Evolutionary conservation across 2,797 vertebrate species (phyloP).

Genomic region (Brachymystax lenok): DNA sequence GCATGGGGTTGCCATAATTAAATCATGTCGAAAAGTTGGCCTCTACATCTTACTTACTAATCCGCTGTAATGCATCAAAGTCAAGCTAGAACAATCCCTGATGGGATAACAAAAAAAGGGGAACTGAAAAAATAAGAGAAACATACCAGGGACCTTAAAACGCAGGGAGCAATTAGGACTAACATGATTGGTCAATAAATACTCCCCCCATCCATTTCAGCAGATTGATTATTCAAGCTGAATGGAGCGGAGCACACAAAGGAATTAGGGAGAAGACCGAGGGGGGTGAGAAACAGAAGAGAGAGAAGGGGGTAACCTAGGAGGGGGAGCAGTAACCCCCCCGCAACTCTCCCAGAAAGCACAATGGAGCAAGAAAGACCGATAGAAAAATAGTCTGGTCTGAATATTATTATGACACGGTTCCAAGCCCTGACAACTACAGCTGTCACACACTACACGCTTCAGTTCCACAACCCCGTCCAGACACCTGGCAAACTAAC

Average conservation of each 20-base stretch:
- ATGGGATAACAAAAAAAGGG: constrained; percentile 16
- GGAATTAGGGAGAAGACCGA: constrained; percentile 25
- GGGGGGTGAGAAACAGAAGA: constrained; percentile 18
- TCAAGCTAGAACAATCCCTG: constrained; percentile 34
- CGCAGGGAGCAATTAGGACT: constrained; percentile 26
- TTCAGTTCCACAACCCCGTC: constrained; percentile 17
- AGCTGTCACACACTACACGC: constrained; percentile 9
- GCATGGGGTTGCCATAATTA: constrained; percentile 39
- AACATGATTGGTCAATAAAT: constrained; percentile 50
- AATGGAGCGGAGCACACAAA: constrained; percentile 63
- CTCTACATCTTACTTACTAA: constrained; percentile 43
- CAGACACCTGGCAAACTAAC: constrained; percentile 60
- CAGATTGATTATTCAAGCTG: constrained; percentile 64
- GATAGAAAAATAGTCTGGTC: constrained; percentile 10
- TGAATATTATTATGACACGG: constrained; percentile 1
- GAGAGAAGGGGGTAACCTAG: not conserved
- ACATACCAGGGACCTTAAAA: not conserved
- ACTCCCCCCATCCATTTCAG: constrained; percentile 40
- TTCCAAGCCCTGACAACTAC: constrained; percentile 33
- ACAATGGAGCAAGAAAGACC: constrained; percentile 42
- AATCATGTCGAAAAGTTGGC: constrained; percentile 48
- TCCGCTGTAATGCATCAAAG: constrained; percentile 55
- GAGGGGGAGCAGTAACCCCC: constrained; percentile 38
- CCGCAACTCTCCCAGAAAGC: constrained; percentile 48
- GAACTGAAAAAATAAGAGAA: constrained; percentile 9